Conservation (phyloP, 2,113 vertebrate genomes). For the Mastomys coucha region DNA sequence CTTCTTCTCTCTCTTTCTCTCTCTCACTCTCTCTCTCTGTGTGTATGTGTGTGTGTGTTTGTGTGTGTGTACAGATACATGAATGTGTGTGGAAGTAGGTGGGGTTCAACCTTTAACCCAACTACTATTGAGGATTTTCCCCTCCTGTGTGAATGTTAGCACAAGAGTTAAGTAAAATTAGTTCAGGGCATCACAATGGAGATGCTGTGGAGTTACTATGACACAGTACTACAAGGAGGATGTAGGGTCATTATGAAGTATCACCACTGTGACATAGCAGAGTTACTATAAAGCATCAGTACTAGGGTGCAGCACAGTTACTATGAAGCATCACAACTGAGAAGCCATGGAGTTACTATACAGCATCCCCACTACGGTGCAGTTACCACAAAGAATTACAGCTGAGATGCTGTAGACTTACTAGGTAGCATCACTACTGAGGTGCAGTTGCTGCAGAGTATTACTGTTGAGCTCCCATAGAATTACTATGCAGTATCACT, state of each 20-base stretch:
- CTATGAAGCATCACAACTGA: rapidly evolving
- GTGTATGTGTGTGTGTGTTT: not conserved
- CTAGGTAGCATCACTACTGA: not conserved
- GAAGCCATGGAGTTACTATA: not conserved
- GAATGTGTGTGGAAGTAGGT: not conserved
- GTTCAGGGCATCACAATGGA: no score
- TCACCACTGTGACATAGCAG: no score
- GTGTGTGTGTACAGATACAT: no score
- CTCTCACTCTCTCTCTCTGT: not conserved
- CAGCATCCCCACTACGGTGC: not conserved
- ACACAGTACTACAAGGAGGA: not conserved
- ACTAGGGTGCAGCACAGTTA: not conserved
- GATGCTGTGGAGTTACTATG: no score
- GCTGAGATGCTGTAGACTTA: not conserved
- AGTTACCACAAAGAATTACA: not conserved
- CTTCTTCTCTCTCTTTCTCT: not conserved
- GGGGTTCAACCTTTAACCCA: not conserved
- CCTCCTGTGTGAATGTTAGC: not conserved
- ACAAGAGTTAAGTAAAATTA: not conserved
- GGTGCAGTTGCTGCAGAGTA: not conserved
- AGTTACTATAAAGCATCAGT: not conserved
- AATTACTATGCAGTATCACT: not conserved
- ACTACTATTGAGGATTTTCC: not conserved
- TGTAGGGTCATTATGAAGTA: not conserved
- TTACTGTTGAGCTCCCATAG: not conserved